Percentiles rank a stretch among this genome's conserved stretches.
Evolutionary conservation across 2,797 vertebrate genomes (phyloP).

Genomic region (Epinephelus malabaricus): DNA sequence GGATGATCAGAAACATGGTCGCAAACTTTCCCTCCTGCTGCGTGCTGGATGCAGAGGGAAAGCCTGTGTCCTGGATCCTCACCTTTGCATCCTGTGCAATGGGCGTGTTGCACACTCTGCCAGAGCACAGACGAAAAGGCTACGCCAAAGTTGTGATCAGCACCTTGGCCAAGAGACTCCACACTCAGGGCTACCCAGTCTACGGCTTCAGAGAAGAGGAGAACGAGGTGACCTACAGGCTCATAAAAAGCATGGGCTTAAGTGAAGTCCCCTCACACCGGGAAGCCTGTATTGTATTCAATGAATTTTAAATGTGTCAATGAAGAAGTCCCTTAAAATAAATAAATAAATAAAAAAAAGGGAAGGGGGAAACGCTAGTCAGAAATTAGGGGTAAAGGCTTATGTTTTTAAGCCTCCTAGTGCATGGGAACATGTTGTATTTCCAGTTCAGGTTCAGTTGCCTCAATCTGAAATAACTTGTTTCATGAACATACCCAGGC

Average conservation of each 20-base stretch:
- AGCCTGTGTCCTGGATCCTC: conserved; percentile 78
- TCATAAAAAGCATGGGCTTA: conserved; percentile 79
- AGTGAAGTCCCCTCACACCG: conserved; percentile 73
- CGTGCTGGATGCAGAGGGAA: conserved; percentile 64
- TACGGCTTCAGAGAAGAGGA: conserved; percentile 77
- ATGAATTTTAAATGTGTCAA: conserved; percentile 15
- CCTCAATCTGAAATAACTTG: not conserved
- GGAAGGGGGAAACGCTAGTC: not conserved
- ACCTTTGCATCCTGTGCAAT: conserved; percentile 60
- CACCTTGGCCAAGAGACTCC: conserved; percentile 69
- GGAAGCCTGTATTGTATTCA: conserved; percentile 54
- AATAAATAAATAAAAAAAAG: no score
- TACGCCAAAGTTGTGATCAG: conserved; percentile 76
- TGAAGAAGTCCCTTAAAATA: not conserved
- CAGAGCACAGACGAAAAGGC: conserved; percentile 80
- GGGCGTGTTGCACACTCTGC: conserved; percentile 76
- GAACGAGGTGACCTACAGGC: conserved; percentile 69
- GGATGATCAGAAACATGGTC: conserved; percentile 65
- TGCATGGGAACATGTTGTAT: not conserved
- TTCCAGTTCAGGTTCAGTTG: not conserved
- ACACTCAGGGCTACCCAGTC: conserved; percentile 70
- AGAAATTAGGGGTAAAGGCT: not conserved
- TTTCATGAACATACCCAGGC: not conserved
- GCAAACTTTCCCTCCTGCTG: conserved; percentile 72
- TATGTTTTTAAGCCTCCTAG: not conserved